Conservation (phyloP, 2,888 invertebrate genomes). For the Altica lythri region DNA sequence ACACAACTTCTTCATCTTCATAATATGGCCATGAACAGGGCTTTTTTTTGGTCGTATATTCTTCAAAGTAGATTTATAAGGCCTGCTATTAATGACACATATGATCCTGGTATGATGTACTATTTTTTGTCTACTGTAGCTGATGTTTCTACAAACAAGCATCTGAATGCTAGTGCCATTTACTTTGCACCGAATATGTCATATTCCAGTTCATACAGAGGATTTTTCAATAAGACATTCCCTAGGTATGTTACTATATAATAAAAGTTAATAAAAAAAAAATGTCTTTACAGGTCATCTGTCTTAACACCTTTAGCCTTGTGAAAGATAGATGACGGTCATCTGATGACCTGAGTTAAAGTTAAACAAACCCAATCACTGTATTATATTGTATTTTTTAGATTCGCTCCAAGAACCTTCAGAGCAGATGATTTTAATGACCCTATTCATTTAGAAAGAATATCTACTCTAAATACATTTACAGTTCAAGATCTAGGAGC, state of each 20-base stretch:
- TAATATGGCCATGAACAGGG: conserved; percentile 94
- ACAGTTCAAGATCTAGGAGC: conserved; percentile 85
- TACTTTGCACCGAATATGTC: conserved; percentile 94
- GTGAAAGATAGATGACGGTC: too few species aligned
- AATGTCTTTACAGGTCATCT: too few species aligned
- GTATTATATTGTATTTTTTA: conserved; percentile 19
- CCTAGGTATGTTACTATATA: conserved; percentile 56
- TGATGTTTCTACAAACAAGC: conserved; percentile 90
- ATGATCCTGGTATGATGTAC: conserved; percentile 98
- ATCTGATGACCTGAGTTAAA: too few species aligned
- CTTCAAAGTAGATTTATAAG: conserved; percentile 87
- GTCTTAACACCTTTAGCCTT: too few species aligned
- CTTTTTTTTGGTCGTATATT: conserved; percentile 95
- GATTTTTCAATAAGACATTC: conserved; percentile 95
- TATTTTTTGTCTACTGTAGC: conserved; percentile 94
- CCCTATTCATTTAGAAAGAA: conserved; percentile 91
- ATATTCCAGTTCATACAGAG: conserved; percentile 91
- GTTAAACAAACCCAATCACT: background rate
- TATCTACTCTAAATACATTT: conserved; percentile 93
- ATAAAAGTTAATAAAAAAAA: background rate
- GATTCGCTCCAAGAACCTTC: conserved; percentile 90
- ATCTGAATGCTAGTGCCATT: conserved; percentile 89
- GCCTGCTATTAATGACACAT: conserved; percentile 88
- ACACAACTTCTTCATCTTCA: conserved; percentile 91
- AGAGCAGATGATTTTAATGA: conserved; percentile 93